Percentiles rank a stretch among this genome's conserved stretches.
Evolutionary conservation across 2,888 invertebrate species (phyloP).

Genomic region (Pycnomerus fuliginosus): DNA sequence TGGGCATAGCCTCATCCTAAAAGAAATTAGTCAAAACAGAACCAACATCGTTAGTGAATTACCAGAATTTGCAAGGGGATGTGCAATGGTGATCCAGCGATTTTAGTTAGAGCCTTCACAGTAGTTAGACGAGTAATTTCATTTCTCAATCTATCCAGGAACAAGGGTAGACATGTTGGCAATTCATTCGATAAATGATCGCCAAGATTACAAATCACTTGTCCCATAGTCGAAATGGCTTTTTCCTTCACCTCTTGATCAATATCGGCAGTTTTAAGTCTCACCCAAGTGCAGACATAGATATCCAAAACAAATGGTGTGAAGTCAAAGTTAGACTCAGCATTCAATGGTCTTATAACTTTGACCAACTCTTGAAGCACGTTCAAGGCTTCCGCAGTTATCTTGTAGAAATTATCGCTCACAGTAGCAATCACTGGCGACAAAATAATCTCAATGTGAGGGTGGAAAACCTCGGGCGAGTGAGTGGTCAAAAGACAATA

Average conservation of each 20-base stretch:
- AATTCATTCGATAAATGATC: conserved; percentile 81
- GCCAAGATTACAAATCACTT: conserved; percentile 89
- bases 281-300: conserved; percentile 81
- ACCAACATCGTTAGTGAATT: conserved; percentile 39
- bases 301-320: conserved; percentile 75
- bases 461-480: conserved; percentile 74
- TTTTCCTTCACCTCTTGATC: conserved; percentile 99
- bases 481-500: conserved; percentile 81
- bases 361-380: conserved; percentile 93
- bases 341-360: conserved; percentile 84
- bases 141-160: conserved; percentile 91
- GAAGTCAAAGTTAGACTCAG: conserved; percentile 65
- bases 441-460: conserved; percentile 74
- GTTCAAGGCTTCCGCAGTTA: conserved; percentile 92
- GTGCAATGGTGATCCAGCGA: conserved; percentile 85
- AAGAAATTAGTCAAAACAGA: conserved; percentile 17
- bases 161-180: conserved; percentile 85
- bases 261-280: conserved; percentile 92
- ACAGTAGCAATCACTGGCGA: conserved; percentile 88
- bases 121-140: conserved; percentile 97
- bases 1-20: conserved; percentile 84
- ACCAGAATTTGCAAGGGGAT: conserved; percentile 84
- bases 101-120: conserved; percentile 92
- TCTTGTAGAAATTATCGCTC: conserved; percentile 97
- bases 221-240: conserved; percentile 96